Evolutionary conservation across 2,113 vertebrate species (phyloP).

Genomic region (rat (Rattus norvegicus)): DNA sequence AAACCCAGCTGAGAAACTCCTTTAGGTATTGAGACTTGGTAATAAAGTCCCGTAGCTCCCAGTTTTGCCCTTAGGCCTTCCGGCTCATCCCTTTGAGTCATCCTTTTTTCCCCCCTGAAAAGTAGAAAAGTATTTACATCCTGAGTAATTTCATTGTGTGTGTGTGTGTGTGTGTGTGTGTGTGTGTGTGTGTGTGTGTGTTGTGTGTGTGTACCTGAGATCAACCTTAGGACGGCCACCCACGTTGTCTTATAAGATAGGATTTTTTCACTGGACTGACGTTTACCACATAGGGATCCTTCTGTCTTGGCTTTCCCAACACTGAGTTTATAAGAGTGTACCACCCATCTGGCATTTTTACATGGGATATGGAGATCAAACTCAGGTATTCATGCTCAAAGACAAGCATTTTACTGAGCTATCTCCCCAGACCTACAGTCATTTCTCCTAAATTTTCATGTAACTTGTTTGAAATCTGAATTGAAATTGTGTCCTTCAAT

Average conservation of each 20-base stretch:
- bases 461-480: not conserved
- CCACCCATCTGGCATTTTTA: not conserved
- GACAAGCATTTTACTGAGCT: not conserved
- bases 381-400: not conserved
- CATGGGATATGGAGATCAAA: not conserved
- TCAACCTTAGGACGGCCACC: not conserved
- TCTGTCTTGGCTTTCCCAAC: not conserved
- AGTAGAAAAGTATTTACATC: not conserved
- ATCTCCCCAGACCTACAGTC: not conserved
- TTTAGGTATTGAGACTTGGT: not conserved
- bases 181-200: not conserved
- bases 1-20: not conserved
- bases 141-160: not conserved
- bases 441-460: not conserved
- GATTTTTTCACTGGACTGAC: not conserved
- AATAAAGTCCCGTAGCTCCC: not conserved
- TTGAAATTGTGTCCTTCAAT: not conserved
- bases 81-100: not conserved
- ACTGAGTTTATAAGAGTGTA: not conserved
- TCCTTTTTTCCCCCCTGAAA: not conserved
- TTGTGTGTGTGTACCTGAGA: not conserved
- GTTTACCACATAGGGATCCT: not conserved
- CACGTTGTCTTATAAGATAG: not conserved
- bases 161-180: not conserved
- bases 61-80: not conserved